Base-by-base conservation (phyloP, 2,797 vertebrate species). In the Lerista edwardsae region DNA sequence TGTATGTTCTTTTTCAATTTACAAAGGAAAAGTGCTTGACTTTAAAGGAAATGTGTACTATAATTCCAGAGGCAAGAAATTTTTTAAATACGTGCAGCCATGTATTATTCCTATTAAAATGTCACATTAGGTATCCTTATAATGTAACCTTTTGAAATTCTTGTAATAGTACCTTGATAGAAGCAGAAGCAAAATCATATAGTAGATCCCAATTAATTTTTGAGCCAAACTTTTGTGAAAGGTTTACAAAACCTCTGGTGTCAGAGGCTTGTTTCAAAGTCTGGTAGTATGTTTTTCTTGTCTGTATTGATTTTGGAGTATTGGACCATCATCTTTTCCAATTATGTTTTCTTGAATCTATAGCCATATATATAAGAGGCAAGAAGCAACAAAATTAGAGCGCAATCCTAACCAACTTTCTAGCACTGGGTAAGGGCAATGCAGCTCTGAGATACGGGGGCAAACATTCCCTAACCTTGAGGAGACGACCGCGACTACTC, bases 1-100 rank as follows among this genome's bases (percentile, higher is more conserved):
- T 86, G 73, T 75, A 90, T 92, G 94, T 95, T 93, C 93, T 91
- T 94, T 95, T 94, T 94, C 89, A 94, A 78, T 94, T 93, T 91
- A 74, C 89, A 77, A 91, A 89, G 92, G 90, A 91, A 90, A 94
- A 90, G 85, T 88, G 34, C 41, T 86, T 64, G 85, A 91, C 27
- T 92, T 91, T 91, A 89, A 86, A 92, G 83, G 88, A 93, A 95
- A 89, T 17, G 36, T 89, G 36, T 85, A 80, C 73, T 82, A 36
- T 87, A 81, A 86, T 79, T 91, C 51, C 81, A 51, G 51, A 23
- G 34, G 81, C 57, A 91, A 91, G 86, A 87, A 65, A 87, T 25
- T 87, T 94, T 91, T 73, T 78, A 17, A 59, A 69, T 25, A 23
- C 91, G 89, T 92, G 82, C n/a, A 65, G 92, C 86, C 87, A 78